phyloP scores from a whole-genome alignment of 2,113 vertebrate species.

The Motacilla tschutschensis region DNA sequence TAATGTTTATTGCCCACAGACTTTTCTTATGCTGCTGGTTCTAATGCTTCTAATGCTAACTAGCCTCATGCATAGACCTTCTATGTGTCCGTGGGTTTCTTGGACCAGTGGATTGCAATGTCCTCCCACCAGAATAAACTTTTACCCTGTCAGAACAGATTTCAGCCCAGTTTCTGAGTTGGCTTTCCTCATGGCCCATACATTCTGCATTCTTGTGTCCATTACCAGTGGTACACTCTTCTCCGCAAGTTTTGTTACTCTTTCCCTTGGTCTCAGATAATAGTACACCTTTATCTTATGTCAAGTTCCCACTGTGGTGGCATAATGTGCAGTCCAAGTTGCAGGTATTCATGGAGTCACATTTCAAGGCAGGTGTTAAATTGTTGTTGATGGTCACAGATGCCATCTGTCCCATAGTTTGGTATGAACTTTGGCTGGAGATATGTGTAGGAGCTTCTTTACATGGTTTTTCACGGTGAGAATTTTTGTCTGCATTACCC shows the following conservation, averaged over 20 bases:
- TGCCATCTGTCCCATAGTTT: not conserved
- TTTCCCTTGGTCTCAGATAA: not conserved
- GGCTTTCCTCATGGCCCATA: not conserved
- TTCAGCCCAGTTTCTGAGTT: not conserved
- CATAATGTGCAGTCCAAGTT: not conserved
- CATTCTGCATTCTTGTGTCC: not conserved
- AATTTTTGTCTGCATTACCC: not conserved
- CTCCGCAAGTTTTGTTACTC: not conserved
- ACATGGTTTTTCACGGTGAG: not conserved
- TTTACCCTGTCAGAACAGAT: not conserved
- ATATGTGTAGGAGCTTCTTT: not conserved
- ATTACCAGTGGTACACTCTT: not conserved
- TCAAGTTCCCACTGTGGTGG: not conserved
- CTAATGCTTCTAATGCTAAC: not conserved
- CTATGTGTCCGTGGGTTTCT: not conserved
- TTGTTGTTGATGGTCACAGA: not conserved
- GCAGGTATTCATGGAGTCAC: not conserved
- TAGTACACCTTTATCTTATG: not conserved
- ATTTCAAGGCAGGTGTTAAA: not conserved
- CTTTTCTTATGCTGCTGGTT: not conserved
- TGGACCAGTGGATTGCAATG: not conserved
- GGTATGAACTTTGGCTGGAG: not conserved
- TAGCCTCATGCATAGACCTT: not conserved
- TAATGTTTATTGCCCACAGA: not conserved
- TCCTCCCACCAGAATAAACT: not conserved